phyloP scores from a whole-genome alignment of 2,888 invertebrate species.

The Cyrtodaria siliqua region DNA sequence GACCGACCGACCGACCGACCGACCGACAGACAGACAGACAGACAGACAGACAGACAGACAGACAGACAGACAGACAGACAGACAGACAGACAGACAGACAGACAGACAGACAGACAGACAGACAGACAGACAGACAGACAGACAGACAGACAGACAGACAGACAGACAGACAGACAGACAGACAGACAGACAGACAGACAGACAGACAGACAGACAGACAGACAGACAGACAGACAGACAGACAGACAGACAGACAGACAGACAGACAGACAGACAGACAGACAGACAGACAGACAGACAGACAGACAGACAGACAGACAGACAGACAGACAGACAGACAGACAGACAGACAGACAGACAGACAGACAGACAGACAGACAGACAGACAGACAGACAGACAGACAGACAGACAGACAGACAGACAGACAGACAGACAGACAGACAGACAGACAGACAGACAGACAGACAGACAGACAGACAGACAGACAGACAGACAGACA shows the following conservation, averaged over 20 bases:
- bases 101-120: conserved; percentile 4
- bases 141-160: conserved; percentile 1
- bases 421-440: conserved; percentile 4
- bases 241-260: neutral
- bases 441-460: conserved; percentile 4
- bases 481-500: conserved; percentile 4
- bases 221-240: conserved; percentile 4
- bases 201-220: conserved; percentile 4
- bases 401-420: conserved; percentile 4
- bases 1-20: too few species aligned
- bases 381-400: conserved; percentile 1
- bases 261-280: neutral
- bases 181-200: conserved; percentile 4
- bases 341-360: conserved; percentile 4
- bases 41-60: conserved; percentile 4
- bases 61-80: conserved; percentile 4
- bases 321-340: conserved; percentile 3
- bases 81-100: conserved; percentile 4
- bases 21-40: too few species aligned
- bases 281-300: neutral
- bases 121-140: conserved; percentile 4
- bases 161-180: conserved; percentile 3
- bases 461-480: conserved; percentile 4
- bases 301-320: neutral
- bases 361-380: conserved; percentile 4